Conservation (phyloP, 1,140 invertebrate genomes). For the Trichonephila inaurata region DNA sequence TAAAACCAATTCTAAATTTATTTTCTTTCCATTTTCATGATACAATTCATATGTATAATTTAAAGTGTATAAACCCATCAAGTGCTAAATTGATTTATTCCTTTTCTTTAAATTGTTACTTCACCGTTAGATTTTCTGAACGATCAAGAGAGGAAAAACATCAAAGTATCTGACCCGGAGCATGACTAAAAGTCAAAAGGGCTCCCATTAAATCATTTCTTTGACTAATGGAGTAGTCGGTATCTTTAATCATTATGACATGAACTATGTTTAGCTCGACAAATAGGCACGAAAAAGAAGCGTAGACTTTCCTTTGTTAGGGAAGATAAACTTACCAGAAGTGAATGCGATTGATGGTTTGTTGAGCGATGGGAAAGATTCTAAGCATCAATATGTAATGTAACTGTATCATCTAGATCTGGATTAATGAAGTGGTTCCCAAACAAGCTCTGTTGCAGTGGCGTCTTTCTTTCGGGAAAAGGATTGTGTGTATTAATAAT, state of each 20-base stretch:
- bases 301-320: neutral
- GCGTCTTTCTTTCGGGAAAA: too few species aligned
- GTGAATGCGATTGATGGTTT: neutral
- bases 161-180: neutral
- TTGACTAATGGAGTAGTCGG: neutral
- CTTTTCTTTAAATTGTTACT: too few species aligned
- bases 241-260: slow-evolving; percentile 18
- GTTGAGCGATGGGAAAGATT: neutral
- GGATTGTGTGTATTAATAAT: too few species aligned
- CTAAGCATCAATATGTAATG: neutral
- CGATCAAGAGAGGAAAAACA: neutral
- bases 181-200: neutral
- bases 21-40: too few species aligned
- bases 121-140: too few species aligned
- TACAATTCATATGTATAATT: too few species aligned
- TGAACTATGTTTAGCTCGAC: slow-evolving; percentile 33
- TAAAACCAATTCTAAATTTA: too few species aligned
- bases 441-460: neutral
- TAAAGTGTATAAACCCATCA: too few species aligned
- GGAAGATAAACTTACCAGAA: slow-evolving; percentile 17
- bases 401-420: neutral
- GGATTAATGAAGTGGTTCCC: neutral
- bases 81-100: too few species aligned
- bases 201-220: slow-evolving; percentile 8
- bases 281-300: neutral